phyloP scores from a whole-genome alignment of 1,140 invertebrate species.

The Gryllus bimaculatus region DNA sequence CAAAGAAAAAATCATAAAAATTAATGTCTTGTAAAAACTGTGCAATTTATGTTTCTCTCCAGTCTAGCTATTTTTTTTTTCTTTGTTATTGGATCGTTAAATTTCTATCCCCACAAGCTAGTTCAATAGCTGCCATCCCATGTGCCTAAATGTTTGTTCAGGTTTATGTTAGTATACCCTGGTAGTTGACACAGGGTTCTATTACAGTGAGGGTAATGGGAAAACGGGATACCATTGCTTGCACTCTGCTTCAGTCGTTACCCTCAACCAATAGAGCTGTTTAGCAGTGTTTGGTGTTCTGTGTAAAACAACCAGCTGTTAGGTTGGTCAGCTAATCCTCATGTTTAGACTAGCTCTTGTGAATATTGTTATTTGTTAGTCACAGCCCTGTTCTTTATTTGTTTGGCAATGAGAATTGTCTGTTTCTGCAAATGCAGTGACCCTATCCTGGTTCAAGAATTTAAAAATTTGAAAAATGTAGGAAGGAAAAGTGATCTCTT shows the following conservation, averaged over 20 bases:
- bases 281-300: constrained; percentile 4
- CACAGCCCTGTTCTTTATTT: not conserved
- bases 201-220: not conserved
- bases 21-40: not conserved
- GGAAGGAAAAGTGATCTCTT: not conserved
- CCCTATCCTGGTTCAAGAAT: not conserved
- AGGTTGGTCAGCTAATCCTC: not conserved
- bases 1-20: not conserved
- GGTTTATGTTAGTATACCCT: not conserved
- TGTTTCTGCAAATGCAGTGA: not conserved
- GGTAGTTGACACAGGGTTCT: not conserved
- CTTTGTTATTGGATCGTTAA: not conserved
- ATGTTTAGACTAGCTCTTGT: not conserved
- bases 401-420: not conserved
- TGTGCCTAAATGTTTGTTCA: not conserved
- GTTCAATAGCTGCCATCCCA: not conserved
- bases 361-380: not conserved
- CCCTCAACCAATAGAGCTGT: not conserved
- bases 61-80: not conserved
- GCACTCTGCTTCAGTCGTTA: not conserved
- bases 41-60: not conserved
- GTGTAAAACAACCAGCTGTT: not conserved
- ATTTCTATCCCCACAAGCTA: not conserved
- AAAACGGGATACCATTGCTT: not conserved
- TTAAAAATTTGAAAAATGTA: not conserved